Base-by-base conservation (phyloP, 30 jellyfish, hydroid and myxozoan species). In the Mastigias papua region DNA sequence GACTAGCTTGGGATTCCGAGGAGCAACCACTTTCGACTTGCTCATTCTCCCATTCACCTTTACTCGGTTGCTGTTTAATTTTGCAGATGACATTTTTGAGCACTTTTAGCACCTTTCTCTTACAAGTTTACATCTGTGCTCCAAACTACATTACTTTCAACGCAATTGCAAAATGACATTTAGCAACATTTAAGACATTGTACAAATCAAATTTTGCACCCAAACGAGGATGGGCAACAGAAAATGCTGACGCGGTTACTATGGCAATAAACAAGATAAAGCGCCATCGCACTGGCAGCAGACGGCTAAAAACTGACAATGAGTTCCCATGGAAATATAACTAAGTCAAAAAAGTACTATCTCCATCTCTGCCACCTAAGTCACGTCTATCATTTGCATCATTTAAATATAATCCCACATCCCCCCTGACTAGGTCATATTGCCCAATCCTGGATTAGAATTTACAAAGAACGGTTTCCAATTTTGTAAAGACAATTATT, bases 1-100 rank as follows among this genome's bases (percentile, higher is more conserved):
- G 76, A 92, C 87, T 23, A 92, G 67, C 77, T 92, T 92, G 0
- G 98, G 98, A 51, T 92, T 92, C 80, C 96, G 83, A 26, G 98
- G 98, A 6, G 96, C 98, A 72, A 76, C 92, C 8, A 77, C 95
- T 54, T 72, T 84, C 15, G 95, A 84, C 86, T 62, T 91, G 35
- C 58, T 75, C 35, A 29, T 32, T 48, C 23, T 75, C 8, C 51
- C 75, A 25, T 48, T 48, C 34, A 26, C 15, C 8, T 28, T 75
- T 26, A 57, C 74, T 54, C 20, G 46, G 15, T 17, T 25, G 49
- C 20, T 72, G 68, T 21, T 46, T 35, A 68, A 29, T 19, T 72
- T 72, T 34, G 48, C 42, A 34, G 63, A 72, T 72, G 37, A 15
- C 74, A 63, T 63, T 27, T 58, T 63, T 20, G 37, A 27, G 8